Evolutionary conservation across 1,140 invertebrate genomes (phyloP).

Genomic region (Diorhabda elongata): DNA sequence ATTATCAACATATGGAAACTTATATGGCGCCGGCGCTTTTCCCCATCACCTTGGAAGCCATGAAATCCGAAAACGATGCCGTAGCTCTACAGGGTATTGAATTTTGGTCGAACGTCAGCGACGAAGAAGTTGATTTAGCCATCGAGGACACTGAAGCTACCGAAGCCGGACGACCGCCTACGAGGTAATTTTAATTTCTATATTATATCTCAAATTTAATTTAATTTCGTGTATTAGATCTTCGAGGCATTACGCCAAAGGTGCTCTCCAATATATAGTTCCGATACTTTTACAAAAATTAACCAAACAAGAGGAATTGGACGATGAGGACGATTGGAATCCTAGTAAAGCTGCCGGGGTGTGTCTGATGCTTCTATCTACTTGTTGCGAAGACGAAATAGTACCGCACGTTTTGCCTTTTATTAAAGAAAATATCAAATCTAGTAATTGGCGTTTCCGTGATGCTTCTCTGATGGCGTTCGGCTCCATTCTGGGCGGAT

Average conservation of each 20-base stretch:
- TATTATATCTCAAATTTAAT: constrained; percentile 1
- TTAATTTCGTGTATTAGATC: constrained; percentile 26
- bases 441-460: constrained; percentile 88
- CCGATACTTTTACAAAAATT: constrained; percentile 91
- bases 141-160: constrained; percentile 92
- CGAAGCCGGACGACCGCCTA: constrained; percentile 87
- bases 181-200: constrained; percentile 44
- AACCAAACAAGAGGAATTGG: constrained; percentile 89
- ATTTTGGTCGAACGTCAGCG: constrained; percentile 99
- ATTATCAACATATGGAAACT: constrained; percentile 98
- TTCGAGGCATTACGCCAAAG: constrained; percentile 39
- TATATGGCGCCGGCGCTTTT: constrained; percentile 99
- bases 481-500: constrained; percentile 92
- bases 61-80: constrained; percentile 95
- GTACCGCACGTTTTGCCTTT: constrained; percentile 96
- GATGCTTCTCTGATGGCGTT: constrained; percentile 99
- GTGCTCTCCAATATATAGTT: constrained; percentile 91
- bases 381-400: constrained; percentile 96
- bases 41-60: constrained; percentile 97
- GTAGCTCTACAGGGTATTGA: constrained; percentile 98
- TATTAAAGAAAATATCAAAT: constrained; percentile 90
- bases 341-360: constrained; percentile 98
- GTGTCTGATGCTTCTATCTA: constrained; percentile 96
- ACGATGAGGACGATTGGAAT: constrained; percentile 99
- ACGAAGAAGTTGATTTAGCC: constrained; percentile 96